Percentiles rank a stretch among this genome's conserved stretches.
Evolutionary conservation across 2,888 invertebrate genomes (phyloP).

Genomic region (Amblyjoppa proteus): DNA sequence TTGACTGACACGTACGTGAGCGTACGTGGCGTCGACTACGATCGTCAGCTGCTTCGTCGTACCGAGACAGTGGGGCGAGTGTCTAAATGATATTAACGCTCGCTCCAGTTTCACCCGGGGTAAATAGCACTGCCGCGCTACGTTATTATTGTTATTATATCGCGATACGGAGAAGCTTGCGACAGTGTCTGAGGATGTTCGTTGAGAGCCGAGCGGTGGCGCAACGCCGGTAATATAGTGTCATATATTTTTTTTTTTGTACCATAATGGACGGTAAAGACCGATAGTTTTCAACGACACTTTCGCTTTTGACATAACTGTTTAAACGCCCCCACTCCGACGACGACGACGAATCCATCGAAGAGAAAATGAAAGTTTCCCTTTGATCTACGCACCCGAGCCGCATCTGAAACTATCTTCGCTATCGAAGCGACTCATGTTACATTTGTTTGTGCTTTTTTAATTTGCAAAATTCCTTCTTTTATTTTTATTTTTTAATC

Average conservation of each 20-base stretch:
- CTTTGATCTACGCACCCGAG: neutral
- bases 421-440: neutral
- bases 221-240: neutral
- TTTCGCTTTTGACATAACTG: slow-evolving; percentile 19
- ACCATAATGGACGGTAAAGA: neutral
- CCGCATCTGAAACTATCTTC: neutral
- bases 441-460: neutral
- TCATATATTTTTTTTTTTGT: neutral
- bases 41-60: slow-evolving; percentile 1
- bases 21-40: neutral
- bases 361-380: slow-evolving; percentile 8
- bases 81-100: slow-evolving; percentile 67
- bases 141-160: slow-evolving; percentile 12
- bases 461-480: no score
- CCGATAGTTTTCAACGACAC: slow-evolving; percentile 15
- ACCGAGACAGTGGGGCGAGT: slow-evolving; percentile 15
- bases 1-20: slow-evolving; percentile 2
- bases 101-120: slow-evolving; percentile 66
- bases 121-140: slow-evolving; percentile 7
- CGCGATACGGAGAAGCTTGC: neutral
- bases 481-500: no score
- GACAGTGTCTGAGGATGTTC: neutral
- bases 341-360: neutral
- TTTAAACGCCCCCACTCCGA: neutral
- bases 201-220: neutral